These are phyloP conservation scores for Lepidothrix coronata DNA, from an alignment of 2,113 vertebrate species.

Conservation along the genomic window DNA sequence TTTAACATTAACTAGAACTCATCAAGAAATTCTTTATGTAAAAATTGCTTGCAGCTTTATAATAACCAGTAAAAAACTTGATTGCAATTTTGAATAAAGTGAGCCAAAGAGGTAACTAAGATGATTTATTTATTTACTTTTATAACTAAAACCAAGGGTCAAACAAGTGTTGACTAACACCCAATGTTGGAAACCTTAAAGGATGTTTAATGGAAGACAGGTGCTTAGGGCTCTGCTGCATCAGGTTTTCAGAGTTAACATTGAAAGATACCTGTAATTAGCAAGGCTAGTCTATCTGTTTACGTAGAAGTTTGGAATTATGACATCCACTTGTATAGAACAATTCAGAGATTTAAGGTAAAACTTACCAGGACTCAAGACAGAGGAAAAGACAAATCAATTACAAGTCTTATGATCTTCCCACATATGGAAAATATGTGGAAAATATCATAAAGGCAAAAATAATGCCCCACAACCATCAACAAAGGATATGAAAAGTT, in stretches of 20 bases:
- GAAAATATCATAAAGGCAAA: background rate
- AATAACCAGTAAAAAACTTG: background rate
- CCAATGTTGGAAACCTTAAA: background rate
- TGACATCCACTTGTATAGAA: background rate
- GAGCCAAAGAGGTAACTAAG: background rate
- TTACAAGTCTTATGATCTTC: background rate
- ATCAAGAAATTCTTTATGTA: background rate
- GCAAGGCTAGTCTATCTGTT: background rate
- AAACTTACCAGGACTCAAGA: background rate
- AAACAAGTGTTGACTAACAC: background rate
- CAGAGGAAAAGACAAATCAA: background rate
- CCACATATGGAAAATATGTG: background rate
- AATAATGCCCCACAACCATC: background rate
- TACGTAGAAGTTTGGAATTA: background rate
- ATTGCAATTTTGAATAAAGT: background rate
- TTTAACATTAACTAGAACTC: background rate
- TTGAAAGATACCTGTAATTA: background rate
- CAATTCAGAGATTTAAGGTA: background rate
- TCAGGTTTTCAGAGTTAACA: background rate
- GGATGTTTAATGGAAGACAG: background rate
- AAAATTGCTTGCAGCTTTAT: background rate
- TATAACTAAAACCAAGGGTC: background rate
- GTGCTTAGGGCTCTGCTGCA: background rate
- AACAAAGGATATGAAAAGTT: background rate
- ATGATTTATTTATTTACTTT: background rate